A percentile compares a stretch with the other conserved stretches of the same genome.
phyloP scores from a whole-genome alignment of 2,797 vertebrate species.

The Ctenochaetus hawaiiensis region DNA sequence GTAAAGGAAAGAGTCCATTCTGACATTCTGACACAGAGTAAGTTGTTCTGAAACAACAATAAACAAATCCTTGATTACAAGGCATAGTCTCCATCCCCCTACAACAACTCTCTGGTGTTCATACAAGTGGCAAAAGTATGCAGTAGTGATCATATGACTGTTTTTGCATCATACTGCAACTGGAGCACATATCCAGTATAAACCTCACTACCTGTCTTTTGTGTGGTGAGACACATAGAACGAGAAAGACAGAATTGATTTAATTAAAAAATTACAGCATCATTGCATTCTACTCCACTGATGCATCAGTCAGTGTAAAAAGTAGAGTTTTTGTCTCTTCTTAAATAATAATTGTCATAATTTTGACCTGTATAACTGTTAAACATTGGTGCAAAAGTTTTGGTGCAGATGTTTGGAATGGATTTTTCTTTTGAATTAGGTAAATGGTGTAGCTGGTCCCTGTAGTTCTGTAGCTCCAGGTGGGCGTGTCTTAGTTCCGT shows the following conservation, averaged over 20 bases:
- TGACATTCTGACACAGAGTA: conserved; percentile 6
- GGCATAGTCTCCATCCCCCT: too few species aligned
- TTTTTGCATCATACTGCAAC: background rate
- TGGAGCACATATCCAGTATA: background rate
- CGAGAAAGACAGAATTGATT: background rate
- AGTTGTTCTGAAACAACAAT: too few species aligned
- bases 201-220: background rate
- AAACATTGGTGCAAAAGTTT: background rate
- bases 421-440: conserved; percentile 62
- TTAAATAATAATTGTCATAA: background rate
- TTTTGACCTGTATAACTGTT: background rate
- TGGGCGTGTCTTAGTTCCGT: conserved; percentile 1
- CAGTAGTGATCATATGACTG: background rate
- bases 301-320: background rate
- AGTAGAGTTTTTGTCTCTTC: background rate
- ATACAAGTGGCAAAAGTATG: too few species aligned
- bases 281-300: background rate
- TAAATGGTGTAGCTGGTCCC: conserved; percentile 7
- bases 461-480: conserved; percentile 10
- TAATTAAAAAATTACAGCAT: background rate
- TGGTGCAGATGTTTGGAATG: conserved; percentile 17
- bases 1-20: conserved; percentile 65
- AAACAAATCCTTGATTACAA: too few species aligned
- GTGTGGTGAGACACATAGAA: background rate
- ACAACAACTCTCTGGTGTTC: too few species aligned